Percentiles rank a stretch among this genome's conserved stretches.
phyloP scores from a whole-genome alignment of 2,113 vertebrate genomes.

The Spilogale gracilis region DNA sequence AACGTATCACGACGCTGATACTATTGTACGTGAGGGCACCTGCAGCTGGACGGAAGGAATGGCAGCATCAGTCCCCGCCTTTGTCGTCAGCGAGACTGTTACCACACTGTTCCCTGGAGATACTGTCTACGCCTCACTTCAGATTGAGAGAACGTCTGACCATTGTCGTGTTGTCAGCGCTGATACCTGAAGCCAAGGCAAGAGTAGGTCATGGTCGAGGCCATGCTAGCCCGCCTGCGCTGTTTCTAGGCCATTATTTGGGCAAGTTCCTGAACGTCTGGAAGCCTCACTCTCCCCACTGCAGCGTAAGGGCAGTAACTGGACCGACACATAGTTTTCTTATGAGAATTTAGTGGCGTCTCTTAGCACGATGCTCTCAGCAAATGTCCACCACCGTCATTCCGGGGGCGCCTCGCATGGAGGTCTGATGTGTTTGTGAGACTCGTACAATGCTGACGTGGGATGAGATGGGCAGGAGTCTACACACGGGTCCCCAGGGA shows the following conservation, averaged over 20 bases:
- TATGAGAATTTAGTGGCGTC: fast-evolving
- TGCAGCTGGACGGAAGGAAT: not conserved
- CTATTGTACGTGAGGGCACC: fast-evolving
- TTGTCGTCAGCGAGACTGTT: not conserved
- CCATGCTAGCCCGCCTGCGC: fast-evolving
- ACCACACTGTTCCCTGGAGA: not conserved
- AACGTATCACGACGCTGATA: not conserved
- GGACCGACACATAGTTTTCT: fast-evolving
- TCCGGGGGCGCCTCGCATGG: fast-evolving
- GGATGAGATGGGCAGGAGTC: fast-evolving
- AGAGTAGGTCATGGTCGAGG: not conserved
- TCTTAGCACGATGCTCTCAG: fast-evolving
- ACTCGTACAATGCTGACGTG: fast-evolving
- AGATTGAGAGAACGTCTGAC: not conserved
- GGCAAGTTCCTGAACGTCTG: not conserved
- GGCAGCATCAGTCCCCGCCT: not conserved
- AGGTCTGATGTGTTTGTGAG: fast-evolving
- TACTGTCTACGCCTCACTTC: too few species aligned
- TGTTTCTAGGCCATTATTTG: not conserved
- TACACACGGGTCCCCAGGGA: fast-evolving
- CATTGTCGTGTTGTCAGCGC: not conserved
- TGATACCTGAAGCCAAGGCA: not conserved
- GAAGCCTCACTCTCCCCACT: not conserved
- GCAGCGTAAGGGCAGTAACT: fast-evolving
- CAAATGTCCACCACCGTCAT: fast-evolving